Evolutionary conservation across 2,797 vertebrate genomes (phyloP).

Genomic region (Chiloscyllium punctatum): DNA sequence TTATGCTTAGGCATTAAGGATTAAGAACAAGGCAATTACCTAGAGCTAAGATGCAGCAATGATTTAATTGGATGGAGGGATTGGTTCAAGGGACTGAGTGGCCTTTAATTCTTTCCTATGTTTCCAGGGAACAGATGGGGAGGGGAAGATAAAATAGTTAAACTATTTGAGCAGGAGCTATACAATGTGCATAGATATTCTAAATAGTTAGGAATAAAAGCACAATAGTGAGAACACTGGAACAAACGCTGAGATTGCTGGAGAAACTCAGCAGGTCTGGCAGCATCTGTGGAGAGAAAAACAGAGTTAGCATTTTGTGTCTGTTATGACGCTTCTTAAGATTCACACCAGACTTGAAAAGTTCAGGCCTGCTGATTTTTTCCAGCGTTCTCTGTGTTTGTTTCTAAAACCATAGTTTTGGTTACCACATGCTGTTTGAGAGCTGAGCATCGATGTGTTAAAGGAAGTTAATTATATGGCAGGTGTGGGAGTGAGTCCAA

Average conservation of each 20-base stretch:
- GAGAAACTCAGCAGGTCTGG: no score
- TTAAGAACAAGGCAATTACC: neutral
- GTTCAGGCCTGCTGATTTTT: no score
- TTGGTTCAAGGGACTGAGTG: neutral
- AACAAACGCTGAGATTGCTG: no score
- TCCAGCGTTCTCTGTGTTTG: no score
- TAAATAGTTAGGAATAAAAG: neutral
- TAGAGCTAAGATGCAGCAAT: neutral
- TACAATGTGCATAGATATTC: neutral
- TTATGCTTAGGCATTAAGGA: neutral
- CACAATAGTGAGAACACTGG: no score
- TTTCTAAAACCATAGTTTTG: neutral
- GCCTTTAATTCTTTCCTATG: neutral
- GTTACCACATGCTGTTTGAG: neutral
- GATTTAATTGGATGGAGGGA: neutral
- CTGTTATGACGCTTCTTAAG: no score
- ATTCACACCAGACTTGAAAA: no score
- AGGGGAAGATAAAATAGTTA: neutral
- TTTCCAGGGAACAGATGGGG: neutral
- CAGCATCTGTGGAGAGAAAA: no score
- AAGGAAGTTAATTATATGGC: neutral
- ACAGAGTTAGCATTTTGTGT: no score
- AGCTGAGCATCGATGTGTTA: neutral
- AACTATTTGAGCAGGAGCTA: neutral
- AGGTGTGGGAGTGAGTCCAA: neutral